Evolutionary conservation across 2,888 invertebrate species (phyloP).

Genomic region (Rhabditoides inermis): DNA sequence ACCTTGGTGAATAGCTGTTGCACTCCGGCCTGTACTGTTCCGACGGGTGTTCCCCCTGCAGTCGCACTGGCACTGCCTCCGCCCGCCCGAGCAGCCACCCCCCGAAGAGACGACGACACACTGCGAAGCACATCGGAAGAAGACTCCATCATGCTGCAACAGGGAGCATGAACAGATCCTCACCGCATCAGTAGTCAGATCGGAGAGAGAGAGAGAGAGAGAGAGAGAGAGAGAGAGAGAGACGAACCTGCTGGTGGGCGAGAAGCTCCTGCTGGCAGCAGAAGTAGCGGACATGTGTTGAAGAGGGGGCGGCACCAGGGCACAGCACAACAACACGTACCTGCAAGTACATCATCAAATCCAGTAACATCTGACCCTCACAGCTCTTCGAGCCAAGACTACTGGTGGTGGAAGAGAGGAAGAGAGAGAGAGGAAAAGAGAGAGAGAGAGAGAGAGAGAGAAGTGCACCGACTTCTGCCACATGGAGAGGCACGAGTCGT

Average conservation of each 20-base stretch:
- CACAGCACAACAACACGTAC: slow-evolving; percentile 89
- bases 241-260: slow-evolving; percentile 60
- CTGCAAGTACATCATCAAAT: too few relatives aligned
- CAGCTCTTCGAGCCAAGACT: too few relatives aligned
- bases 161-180: too few relatives aligned
- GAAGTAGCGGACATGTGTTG: slow-evolving; percentile 19
- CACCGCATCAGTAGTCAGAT: too few relatives aligned
- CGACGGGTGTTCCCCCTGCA: slow-evolving; percentile 14
- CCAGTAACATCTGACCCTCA: too few relatives aligned
- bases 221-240: background rate
- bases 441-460: background rate
- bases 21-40: slow-evolving; percentile 15
- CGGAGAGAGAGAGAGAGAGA: background rate
- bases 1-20: slow-evolving; percentile 22
- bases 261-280: slow-evolving; percentile 72
- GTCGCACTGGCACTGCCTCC: too few relatives aligned
- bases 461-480: slow-evolving; percentile 58
- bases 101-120: slow-evolving; percentile 26
- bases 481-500: slow-evolving; percentile 82
- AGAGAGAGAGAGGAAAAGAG: too few relatives aligned
- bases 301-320: slow-evolving; percentile 73
- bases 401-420: too few relatives aligned
- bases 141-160: slow-evolving; percentile 24
- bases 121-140: slow-evolving; percentile 25
- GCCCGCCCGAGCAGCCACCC: too few relatives aligned